phyloP scores from a whole-genome alignment of 1,140 invertebrate species.

The Arctopsyche grandis region DNA sequence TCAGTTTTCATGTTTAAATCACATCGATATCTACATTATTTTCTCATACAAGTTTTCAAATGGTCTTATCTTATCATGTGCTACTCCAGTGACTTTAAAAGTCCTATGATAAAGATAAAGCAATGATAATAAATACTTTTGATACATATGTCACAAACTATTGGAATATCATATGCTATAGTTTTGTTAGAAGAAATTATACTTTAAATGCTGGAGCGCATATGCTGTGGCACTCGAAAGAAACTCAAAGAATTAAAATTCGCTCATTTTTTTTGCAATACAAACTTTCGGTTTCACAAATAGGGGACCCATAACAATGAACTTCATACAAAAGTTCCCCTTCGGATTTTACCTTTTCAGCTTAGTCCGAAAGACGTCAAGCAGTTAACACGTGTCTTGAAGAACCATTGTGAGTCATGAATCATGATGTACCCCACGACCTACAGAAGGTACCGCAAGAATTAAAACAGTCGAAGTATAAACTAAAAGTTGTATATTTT shows the following conservation, averaged over 20 bases:
- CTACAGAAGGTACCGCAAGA: neutral
- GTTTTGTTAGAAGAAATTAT: neutral
- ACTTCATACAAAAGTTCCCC: neutral
- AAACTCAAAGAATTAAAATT: neutral
- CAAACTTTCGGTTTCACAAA: neutral
- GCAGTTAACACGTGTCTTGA: slow-evolving; percentile 52
- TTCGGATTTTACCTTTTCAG: slow-evolving; percentile 21
- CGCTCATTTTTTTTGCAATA: neutral
- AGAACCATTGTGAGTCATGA: slow-evolving; percentile 26
- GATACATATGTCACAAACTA: too few relatives aligned
- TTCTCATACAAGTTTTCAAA: neutral
- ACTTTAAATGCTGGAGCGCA: neutral
- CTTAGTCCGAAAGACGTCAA: slow-evolving; percentile 47
- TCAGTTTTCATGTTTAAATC: neutral
- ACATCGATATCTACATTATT: neutral
- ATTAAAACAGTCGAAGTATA: neutral
- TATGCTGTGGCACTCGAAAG: neutral
- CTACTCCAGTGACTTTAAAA: too few relatives aligned
- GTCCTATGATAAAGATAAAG: too few relatives aligned
- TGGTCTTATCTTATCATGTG: neutral
- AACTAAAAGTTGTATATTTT: neutral
- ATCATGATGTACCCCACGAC: neutral
- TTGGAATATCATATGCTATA: neutral
- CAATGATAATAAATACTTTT: too few relatives aligned
- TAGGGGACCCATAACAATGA: neutral